Conservation (phyloP, 1,140 invertebrate genomes). For the Euwallacea fornicatus region DNA sequence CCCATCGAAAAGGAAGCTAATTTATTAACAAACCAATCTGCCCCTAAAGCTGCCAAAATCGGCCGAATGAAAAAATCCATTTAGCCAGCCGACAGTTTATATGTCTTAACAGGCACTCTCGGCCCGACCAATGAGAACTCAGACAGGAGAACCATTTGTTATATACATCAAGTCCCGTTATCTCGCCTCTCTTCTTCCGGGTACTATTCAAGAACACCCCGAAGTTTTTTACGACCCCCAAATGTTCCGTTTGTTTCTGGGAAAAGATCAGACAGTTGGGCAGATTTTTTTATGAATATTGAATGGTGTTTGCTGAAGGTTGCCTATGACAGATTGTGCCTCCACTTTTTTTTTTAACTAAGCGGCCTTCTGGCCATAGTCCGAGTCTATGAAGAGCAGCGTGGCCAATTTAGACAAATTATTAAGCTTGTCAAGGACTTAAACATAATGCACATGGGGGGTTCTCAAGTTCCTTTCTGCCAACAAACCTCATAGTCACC, state of each 20-base stretch:
- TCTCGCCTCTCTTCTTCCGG: slow-evolving; percentile 24
- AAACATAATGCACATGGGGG: slow-evolving; percentile 7
- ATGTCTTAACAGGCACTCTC: slow-evolving; percentile 22
- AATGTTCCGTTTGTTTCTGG: slow-evolving; percentile 30
- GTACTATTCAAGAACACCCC: slow-evolving; percentile 19
- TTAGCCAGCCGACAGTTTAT: slow-evolving; percentile 20
- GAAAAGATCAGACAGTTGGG: slow-evolving; percentile 26
- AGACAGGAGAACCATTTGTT: slow-evolving; percentile 27
- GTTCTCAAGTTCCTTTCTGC: background rate
- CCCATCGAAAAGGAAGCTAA: background rate
- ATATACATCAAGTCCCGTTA: slow-evolving; percentile 33
- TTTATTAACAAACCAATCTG: slow-evolving; percentile 18
- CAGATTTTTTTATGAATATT: slow-evolving; percentile 35
- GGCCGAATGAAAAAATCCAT: slow-evolving; percentile 16
- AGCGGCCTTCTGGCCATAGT: background rate
- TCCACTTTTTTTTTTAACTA: too few relatives aligned
- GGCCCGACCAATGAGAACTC: background rate
- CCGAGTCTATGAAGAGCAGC: slow-evolving; percentile 1
- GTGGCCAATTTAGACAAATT: slow-evolving; percentile 16
- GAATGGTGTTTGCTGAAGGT: slow-evolving; percentile 18
- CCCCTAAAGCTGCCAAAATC: slow-evolving; percentile 16
- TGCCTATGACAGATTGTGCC: slow-evolving; percentile 5
- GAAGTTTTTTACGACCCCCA: slow-evolving; percentile 29
- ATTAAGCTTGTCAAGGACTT: background rate
- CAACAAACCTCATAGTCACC: too few relatives aligned